Evolutionary conservation across 2,797 vertebrate species (phyloP).

Genomic region (Erithacus rubecula): DNA sequence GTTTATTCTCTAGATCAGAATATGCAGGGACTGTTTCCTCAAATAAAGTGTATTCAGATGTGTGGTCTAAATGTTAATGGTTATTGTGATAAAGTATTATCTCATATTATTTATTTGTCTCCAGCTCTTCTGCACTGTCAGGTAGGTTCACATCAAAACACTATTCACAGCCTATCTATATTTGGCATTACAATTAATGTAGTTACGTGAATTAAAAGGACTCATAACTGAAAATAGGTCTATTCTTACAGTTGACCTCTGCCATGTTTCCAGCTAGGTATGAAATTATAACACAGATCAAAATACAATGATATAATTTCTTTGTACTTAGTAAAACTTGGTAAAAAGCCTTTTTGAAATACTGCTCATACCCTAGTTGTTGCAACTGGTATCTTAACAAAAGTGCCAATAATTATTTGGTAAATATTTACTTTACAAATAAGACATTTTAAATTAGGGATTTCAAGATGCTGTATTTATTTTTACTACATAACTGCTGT

Average conservation of each 20-base stretch:
- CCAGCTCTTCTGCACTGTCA: not conserved
- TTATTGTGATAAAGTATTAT: not conserved
- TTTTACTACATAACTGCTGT: not conserved
- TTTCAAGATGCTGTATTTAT: not conserved
- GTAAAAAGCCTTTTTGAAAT: not conserved
- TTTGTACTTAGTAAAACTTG: not conserved
- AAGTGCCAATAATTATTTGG: not conserved
- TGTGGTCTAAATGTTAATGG: not conserved
- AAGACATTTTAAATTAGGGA: not conserved
- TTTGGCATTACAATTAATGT: not conserved
- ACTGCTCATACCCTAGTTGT: not conserved
- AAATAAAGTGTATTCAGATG: not conserved
- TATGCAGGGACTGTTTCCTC: not conserved
- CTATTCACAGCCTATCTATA: not conserved
- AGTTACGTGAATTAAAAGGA: not conserved
- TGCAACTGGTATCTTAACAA: not conserved
- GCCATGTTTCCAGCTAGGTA: not conserved
- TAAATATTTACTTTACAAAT: not conserved
- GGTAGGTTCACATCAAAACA: not conserved
- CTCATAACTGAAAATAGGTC: not conserved
- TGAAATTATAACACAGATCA: not conserved
- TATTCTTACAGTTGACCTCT: not conserved
- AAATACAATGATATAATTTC: not conserved
- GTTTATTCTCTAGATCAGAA: not conserved
- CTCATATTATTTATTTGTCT: not conserved